These are phyloP conservation scores for Rhaphigaster nebulosa DNA, from an alignment of 2,888 invertebrate genomes.

Conservation along the genomic window DNA sequence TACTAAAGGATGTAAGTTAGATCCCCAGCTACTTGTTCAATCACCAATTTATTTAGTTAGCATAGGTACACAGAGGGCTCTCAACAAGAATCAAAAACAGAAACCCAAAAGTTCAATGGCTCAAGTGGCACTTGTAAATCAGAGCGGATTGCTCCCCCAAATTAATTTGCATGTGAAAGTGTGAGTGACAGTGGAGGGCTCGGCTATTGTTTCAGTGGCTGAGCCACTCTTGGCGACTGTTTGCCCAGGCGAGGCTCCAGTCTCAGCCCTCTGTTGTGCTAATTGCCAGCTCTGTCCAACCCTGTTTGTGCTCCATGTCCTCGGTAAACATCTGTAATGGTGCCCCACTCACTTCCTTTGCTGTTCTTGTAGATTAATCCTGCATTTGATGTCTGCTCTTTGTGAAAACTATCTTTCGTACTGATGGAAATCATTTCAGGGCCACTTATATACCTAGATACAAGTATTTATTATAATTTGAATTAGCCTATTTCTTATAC, in stretches of 20 bases:
- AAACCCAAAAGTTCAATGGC: slow-evolving; percentile 1
- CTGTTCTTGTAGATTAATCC: slow-evolving; percentile 31
- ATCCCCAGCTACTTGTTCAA: background rate
- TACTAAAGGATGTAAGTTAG: background rate
- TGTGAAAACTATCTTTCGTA: background rate
- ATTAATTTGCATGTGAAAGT: slow-evolving; percentile 48
- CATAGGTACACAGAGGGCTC: slow-evolving; percentile 31
- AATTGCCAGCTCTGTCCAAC: background rate
- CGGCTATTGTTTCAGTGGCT: slow-evolving; percentile 9
- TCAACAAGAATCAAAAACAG: slow-evolving; percentile 10
- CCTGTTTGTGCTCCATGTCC: slow-evolving; percentile 45
- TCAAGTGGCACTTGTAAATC: slow-evolving; percentile 41
- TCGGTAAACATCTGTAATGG: slow-evolving; percentile 39
- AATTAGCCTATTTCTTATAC: too few species aligned
- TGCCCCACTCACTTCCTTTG: slow-evolving; percentile 19
- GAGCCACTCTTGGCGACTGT: slow-evolving; percentile 1
- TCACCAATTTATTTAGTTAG: slow-evolving; percentile 5
- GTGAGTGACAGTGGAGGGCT: background rate
- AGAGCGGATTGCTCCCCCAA: slow-evolving; percentile 10
- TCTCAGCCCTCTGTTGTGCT: slow-evolving; percentile 33
- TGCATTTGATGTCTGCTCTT: slow-evolving; percentile 25
- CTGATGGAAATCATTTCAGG: background rate
- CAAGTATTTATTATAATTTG: too few species aligned
- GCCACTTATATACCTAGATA: background rate
- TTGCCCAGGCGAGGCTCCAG: background rate